These are phyloP conservation scores for Drosophila pruinosa DNA, from an alignment of 1,140 invertebrate genomes.

Conservation along the genomic window DNA sequence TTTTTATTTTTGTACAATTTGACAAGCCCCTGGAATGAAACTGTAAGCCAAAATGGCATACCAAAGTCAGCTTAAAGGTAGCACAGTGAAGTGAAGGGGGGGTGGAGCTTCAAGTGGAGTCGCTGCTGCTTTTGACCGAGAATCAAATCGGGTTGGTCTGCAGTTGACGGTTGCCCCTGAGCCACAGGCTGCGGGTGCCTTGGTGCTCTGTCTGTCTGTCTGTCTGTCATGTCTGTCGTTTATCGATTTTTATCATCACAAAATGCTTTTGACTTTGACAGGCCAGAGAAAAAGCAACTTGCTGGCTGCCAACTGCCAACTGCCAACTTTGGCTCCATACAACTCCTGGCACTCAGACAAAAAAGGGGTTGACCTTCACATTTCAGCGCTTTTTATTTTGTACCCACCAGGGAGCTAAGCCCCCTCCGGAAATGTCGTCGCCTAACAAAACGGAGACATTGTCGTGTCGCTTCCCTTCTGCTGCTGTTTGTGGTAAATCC, in stretches of 20 bases:
- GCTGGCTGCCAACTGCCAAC: constrained; percentile 33
- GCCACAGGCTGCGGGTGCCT: constrained; percentile 16
- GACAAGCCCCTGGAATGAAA: constrained; percentile 59
- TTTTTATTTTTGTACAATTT: constrained; percentile 26
- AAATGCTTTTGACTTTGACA: constrained; percentile 65
- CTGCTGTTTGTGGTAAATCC: constrained; percentile 48
- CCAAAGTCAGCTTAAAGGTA: constrained; percentile 1
- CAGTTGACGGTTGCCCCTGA: constrained; percentile 37
- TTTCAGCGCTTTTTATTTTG: constrained; percentile 1
- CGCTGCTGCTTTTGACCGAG: constrained; percentile 29
- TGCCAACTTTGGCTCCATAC: too few relatives aligned
- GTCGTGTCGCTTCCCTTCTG: neutral
- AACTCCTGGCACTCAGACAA: constrained; percentile 25
- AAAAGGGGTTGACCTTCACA: constrained; percentile 74
- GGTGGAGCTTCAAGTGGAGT: constrained; percentile 13
- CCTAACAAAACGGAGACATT: constrained; percentile 50
- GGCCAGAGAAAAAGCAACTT: constrained; percentile 6
- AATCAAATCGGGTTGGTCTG: constrained; percentile 28
- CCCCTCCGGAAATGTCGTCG: constrained; percentile 39
- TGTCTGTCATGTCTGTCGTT: constrained; percentile 44
- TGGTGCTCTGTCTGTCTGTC: too few relatives aligned
- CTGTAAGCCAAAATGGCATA: constrained; percentile 26
- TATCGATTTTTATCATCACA: constrained; percentile 71
- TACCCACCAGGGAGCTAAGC: neutral
- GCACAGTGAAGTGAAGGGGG: neutral